Evolutionary conservation across 2,113 vertebrate genomes (phyloP).

Genomic region (Orycteropus afer): DNA sequence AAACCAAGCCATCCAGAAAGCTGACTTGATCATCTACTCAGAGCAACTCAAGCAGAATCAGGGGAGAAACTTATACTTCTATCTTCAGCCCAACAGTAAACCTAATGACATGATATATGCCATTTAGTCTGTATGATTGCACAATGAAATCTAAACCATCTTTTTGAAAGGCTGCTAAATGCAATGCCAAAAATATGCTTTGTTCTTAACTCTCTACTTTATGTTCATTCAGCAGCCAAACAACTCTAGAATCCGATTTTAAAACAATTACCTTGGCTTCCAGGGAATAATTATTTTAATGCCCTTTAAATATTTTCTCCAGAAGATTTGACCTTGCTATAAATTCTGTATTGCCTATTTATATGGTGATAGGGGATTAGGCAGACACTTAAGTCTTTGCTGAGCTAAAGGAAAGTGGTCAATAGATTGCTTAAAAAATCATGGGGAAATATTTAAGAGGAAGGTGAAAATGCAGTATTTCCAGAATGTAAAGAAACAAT

Average conservation of each 20-base stretch:
- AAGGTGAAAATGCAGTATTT: conserved; percentile 15
- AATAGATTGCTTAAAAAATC: conserved; percentile 48
- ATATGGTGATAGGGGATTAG: conserved; percentile 73
- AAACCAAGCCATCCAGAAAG: conserved; percentile 29
- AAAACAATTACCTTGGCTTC: conserved; percentile 69
- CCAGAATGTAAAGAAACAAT: conserved; percentile 33
- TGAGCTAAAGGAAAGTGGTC: conserved; percentile 60
- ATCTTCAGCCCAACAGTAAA: neutral
- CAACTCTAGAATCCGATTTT: conserved; percentile 68
- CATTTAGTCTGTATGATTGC: conserved; percentile 4
- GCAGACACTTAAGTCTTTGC: conserved; percentile 60
- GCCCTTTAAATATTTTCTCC: conserved; percentile 74
- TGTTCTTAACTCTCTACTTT: conserved; percentile 46
- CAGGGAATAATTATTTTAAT: conserved; percentile 76
- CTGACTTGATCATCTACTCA: neutral
- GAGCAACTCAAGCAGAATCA: neutral
- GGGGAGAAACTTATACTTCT: neutral
- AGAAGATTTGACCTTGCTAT: conserved; percentile 64
- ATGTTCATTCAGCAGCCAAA: neutral
- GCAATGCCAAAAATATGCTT: conserved; percentile 1
- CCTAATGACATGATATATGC: neutral
- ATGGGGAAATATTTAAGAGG: neutral
- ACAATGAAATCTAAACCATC: conserved; percentile 29
- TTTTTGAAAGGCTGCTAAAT: conserved; percentile 41
- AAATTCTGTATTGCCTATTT: conserved; percentile 78